A percentile compares a stretch with the other conserved stretches of the same genome.
Conservation (phyloP, 2,888 invertebrate species). For the Mythimna ferrago region DNA sequence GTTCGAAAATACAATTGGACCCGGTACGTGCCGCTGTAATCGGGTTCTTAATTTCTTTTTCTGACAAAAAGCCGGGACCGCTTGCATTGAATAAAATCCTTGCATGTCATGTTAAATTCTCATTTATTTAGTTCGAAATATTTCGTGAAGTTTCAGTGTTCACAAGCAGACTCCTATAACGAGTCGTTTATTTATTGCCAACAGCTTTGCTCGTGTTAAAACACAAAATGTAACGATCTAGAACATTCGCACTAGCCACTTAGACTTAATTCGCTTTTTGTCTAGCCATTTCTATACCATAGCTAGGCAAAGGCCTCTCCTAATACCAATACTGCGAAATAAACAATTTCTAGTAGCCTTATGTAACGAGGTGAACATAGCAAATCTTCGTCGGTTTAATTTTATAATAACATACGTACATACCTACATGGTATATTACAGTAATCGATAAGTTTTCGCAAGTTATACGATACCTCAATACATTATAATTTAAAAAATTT, state of each 20-base stretch:
- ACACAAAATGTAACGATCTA: not conserved
- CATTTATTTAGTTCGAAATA: constrained; percentile 46
- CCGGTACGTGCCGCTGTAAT: no score
- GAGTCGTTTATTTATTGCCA: not conserved
- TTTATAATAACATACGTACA: not conserved
- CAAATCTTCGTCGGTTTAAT: constrained; percentile 1
- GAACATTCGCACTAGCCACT: not conserved
- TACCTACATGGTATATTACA: constrained; percentile 7
- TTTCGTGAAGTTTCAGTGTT: constrained; percentile 12
- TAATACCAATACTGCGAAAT: not conserved
- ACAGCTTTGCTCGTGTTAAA: not conserved
- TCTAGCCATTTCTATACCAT: no score
- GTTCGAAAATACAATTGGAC: no score
- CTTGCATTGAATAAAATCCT: constrained; percentile 18
- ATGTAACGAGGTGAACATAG: not conserved
- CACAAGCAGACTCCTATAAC: constrained; percentile 20
- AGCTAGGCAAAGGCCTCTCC: no score
- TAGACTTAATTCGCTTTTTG: not conserved
- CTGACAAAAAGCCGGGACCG: no score
- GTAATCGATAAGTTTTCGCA: not conserved
- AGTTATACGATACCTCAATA: not conserved
- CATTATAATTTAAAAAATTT: not conserved
- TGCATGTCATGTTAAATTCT: constrained; percentile 11
- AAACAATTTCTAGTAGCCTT: not conserved
- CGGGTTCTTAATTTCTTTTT: not conserved